A percentile compares a stretch with the other conserved stretches of the same genome.
These are phyloP conservation scores for Asobara japonica DNA, from an alignment of 1,140 invertebrate genomes.

Conservation along the genomic window DNA sequence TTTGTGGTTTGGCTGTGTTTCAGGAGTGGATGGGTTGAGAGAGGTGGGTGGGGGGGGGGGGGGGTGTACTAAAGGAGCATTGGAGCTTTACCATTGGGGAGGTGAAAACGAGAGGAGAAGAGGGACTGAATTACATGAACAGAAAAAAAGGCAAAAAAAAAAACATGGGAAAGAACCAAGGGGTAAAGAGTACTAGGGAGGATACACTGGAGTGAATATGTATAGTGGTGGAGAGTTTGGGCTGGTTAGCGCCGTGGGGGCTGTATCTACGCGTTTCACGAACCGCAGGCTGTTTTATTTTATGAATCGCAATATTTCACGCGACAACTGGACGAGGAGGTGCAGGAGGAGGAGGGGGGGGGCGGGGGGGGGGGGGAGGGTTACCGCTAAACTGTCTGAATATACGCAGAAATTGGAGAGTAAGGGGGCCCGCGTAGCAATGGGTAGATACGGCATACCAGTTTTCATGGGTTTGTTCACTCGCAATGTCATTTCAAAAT, in stretches of 20 bases:
- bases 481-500: too few relatives aligned
- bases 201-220: conserved; percentile 20
- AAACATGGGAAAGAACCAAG: conserved; percentile 28
- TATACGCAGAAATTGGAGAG: conserved; percentile 37
- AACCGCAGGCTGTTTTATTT: conserved; percentile 67
- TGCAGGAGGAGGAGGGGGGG: too few relatives aligned
- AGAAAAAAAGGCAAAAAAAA: conserved; percentile 7
- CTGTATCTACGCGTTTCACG: conserved; percentile 61
- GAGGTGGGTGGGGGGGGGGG: background rate
- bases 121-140: conserved; percentile 23
- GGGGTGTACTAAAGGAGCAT: conserved; percentile 33
- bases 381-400: conserved; percentile 64
- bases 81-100: conserved; percentile 27
- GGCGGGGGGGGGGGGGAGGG: conserved; percentile 36
- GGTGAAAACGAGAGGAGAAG: conserved; percentile 30
- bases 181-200: conserved; percentile 30
- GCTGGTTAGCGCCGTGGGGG: conserved; percentile 56
- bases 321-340: conserved; percentile 59
- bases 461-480: too few relatives aligned
- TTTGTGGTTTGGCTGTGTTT: conserved; percentile 61
- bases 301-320: conserved; percentile 68
- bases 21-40: conserved; percentile 32
- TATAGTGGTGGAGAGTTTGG: conserved; percentile 41
- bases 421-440: background rate
- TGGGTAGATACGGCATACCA: background rate